Evolutionary conservation across 1,140 invertebrate species (phyloP).

Genomic region (Monomorium pharaonis): DNA sequence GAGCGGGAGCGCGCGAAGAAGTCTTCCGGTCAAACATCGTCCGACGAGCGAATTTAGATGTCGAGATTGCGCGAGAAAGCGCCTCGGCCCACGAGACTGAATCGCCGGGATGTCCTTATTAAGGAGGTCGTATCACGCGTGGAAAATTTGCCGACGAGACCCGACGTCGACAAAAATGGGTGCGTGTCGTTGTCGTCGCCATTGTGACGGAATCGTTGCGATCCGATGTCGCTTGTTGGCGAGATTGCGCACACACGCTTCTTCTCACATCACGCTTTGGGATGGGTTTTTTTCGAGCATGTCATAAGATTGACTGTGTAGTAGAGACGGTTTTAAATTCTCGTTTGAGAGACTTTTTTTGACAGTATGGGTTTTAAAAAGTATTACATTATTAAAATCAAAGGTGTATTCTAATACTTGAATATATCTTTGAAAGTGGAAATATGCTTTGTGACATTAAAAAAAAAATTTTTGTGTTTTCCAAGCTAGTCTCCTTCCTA

Average conservation of each 20-base stretch:
- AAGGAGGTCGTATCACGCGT: slow-evolving; percentile 41
- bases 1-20: slow-evolving; percentile 15
- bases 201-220: slow-evolving; percentile 7
- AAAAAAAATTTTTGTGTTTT: too few species aligned
- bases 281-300: neutral
- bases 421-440: neutral
- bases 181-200: slow-evolving; percentile 20
- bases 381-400: neutral
- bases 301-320: neutral
- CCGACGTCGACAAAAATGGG: slow-evolving; percentile 1
- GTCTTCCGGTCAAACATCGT: slow-evolving; percentile 60
- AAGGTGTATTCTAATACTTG: neutral
- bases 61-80: slow-evolving; percentile 64
- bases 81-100: slow-evolving; percentile 1
- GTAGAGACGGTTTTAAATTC: neutral
- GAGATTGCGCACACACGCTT: neutral
- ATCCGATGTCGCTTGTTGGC: slow-evolving; percentile 21
- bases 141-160: slow-evolving; percentile 58
- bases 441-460: too few species aligned
- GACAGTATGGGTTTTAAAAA: neutral
- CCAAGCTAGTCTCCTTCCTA: too few species aligned
- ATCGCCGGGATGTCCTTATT: slow-evolving; percentile 70
- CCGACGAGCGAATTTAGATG: slow-evolving; percentile 65
- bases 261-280: neutral
- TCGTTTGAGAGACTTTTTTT: neutral